phyloP scores from a whole-genome alignment of 2,113 vertebrate species.

The Austrofundulus limnaeus region DNA sequence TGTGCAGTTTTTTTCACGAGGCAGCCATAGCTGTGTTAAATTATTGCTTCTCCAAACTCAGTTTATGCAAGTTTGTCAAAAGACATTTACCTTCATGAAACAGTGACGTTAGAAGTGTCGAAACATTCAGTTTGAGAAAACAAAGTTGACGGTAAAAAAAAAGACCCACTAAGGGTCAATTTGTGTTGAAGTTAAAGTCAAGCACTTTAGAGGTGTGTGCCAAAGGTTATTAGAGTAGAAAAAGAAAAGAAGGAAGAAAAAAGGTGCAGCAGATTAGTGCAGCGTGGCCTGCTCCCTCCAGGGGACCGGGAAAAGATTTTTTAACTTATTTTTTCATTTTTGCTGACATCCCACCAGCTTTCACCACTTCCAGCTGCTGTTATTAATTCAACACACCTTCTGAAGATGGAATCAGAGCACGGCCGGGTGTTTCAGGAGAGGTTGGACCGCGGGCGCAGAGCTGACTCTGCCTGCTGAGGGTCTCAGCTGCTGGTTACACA shows the following conservation, averaged over 20 bases:
- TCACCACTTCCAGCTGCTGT: conserved; percentile 14
- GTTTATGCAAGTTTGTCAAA: too few relatives aligned
- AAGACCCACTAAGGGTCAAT: neutral
- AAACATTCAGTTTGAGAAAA: conserved; percentile 8
- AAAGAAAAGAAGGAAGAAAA: neutral
- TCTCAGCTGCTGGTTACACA: conserved; percentile 27
- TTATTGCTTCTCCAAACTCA: neutral
- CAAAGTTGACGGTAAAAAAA: conserved; percentile 2
- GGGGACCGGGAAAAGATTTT: conserved; percentile 6
- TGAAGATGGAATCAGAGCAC: conserved; percentile 23
- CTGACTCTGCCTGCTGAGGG: conserved; percentile 42
- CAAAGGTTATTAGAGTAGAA: neutral
- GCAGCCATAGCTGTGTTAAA: neutral
- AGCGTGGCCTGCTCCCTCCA: neutral
- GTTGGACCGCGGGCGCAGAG: conserved; percentile 20
- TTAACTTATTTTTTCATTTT: neutral
- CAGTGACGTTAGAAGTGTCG: neutral
- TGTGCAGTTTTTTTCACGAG: too few relatives aligned
- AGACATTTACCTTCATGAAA: too few relatives aligned
- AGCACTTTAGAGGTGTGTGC: conserved; percentile 9
- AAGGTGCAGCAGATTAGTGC: neutral
- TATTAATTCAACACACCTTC: conserved; percentile 52
- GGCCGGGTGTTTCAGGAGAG: conserved; percentile 9
- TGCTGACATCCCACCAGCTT: conserved; percentile 4
- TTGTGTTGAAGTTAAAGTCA: conserved; percentile 24